Conservation (phyloP, 2,888 invertebrate species). For the Coronaproctus castanopsis region DNA sequence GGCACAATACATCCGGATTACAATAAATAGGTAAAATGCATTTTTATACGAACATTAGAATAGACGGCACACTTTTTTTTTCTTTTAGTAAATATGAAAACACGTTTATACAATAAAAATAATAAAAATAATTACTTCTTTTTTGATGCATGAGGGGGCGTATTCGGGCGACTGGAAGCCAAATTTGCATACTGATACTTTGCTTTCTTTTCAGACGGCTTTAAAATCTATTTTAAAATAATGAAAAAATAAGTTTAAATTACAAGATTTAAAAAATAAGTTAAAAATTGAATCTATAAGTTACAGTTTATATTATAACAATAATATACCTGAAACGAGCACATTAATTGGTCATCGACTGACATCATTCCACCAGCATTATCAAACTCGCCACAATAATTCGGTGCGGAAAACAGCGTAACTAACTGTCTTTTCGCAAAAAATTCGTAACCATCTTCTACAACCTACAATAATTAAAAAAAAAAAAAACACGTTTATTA, state of each 20-base stretch:
- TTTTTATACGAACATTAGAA: too few species aligned
- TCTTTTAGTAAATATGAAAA: too few species aligned
- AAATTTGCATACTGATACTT: slow-evolving; percentile 90
- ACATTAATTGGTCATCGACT: slow-evolving; percentile 96
- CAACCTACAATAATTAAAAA: slow-evolving; percentile 55
- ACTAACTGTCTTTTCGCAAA: slow-evolving; percentile 96
- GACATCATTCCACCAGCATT: slow-evolving; percentile 99
- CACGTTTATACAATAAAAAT: too few species aligned
- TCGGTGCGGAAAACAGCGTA: slow-evolving; percentile 94
- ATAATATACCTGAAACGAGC: slow-evolving; percentile 79
- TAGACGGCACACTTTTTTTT: too few species aligned
- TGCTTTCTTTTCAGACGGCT: slow-evolving; percentile 98
- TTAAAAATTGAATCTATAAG: not conserved
- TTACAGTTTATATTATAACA: not conserved
- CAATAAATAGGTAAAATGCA: too few species aligned
- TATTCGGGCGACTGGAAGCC: slow-evolving; percentile 54
- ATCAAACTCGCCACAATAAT: slow-evolving; percentile 95
- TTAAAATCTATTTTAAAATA: slow-evolving; percentile 54
- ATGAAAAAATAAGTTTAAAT: not conserved
- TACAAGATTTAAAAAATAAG: not conserved
- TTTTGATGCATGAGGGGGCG: slow-evolving; percentile 4
- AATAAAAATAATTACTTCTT: not conserved
- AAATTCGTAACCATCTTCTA: slow-evolving; percentile 98
- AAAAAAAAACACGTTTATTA: too few species aligned
- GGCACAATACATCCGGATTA: too few species aligned